Evolutionary conservation across 1,140 invertebrate species (phyloP).

Genomic region (Conopomorpha cramerella): DNA sequence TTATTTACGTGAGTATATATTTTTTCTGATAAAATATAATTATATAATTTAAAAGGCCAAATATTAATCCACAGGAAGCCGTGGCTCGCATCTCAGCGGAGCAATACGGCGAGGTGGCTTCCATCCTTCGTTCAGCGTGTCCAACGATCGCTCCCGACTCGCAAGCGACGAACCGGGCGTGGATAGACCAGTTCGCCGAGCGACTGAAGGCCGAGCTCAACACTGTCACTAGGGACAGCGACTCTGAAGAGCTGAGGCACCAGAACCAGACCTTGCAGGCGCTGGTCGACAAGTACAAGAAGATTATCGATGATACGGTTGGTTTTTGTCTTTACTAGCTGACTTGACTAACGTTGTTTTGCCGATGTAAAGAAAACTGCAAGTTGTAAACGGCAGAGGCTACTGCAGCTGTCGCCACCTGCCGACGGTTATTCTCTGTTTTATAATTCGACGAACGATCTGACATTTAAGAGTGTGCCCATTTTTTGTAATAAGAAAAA

Average conservation of each 20-base stretch:
- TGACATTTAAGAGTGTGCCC: no score
- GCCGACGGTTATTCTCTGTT: no score
- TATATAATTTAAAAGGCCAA: no score
- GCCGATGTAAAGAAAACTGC: no score
- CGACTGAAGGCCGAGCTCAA: slow-evolving; percentile 34
- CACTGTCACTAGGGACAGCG: slow-evolving; percentile 10
- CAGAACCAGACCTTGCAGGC: slow-evolving; percentile 68
- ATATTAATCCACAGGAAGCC: slow-evolving; percentile 50
- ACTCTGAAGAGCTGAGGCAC: slow-evolving; percentile 28
- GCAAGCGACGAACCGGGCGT: slow-evolving; percentile 46
- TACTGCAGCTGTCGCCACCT: no score
- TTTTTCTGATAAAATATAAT: no score
- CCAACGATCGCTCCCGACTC: slow-evolving; percentile 60
- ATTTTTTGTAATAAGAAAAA: no score
- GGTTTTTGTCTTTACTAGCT: slow-evolving; percentile 30
- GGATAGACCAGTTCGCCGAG: slow-evolving; percentile 61
- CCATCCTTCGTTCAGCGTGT: slow-evolving; percentile 64
- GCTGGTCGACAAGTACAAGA: slow-evolving; percentile 73
- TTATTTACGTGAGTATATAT: slow-evolving; percentile 8
- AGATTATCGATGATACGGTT: slow-evolving; percentile 76
- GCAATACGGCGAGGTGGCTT: slow-evolving; percentile 62
- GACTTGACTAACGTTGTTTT: no score
- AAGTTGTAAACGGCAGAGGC: no score
- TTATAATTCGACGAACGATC: no score
- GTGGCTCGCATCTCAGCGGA: slow-evolving; percentile 52